phyloP scores from a whole-genome alignment of 2,888 invertebrate genomes.

The Rhamnusium bicolor region DNA sequence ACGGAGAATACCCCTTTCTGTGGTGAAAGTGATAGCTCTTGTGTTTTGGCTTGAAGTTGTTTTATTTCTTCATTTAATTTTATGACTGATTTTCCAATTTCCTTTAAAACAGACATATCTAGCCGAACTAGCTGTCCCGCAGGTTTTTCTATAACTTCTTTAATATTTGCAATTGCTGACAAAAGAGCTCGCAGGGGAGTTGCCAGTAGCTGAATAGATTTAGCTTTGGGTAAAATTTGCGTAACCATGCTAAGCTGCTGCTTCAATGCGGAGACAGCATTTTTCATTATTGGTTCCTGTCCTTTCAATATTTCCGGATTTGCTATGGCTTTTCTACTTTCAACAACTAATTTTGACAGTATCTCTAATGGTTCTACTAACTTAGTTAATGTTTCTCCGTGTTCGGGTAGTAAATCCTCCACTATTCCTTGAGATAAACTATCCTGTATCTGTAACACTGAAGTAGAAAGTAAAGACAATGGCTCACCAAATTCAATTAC shows the following conservation, averaged over 20 bases:
- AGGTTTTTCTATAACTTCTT: neutral
- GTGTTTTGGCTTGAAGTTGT: conserved; percentile 34
- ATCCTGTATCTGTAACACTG: neutral
- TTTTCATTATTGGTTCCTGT: conserved; percentile 46
- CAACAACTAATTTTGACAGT: conserved; percentile 26
- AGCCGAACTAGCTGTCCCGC: neutral
- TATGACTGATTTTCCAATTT: conserved; percentile 27
- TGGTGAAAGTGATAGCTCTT: conserved; percentile 32
- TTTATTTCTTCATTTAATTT: conserved; percentile 40
- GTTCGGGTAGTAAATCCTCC: conserved; percentile 6
- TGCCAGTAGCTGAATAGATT: conserved; percentile 36
- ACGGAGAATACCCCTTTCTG: conserved; percentile 55
- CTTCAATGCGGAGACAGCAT: conserved; percentile 45
- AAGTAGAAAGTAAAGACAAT: neutral
- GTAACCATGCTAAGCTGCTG: conserved; percentile 39
- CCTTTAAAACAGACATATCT: neutral
- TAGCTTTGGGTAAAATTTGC: conserved; percentile 30
- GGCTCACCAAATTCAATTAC: neutral
- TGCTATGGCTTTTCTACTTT: conserved; percentile 21
- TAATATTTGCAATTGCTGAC: conserved; percentile 27
- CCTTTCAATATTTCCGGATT: conserved; percentile 43
- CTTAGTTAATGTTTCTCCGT: neutral
- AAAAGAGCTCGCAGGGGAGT: conserved; percentile 40
- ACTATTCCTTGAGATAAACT: neutral
- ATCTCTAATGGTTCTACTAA: conserved; percentile 12